Base-by-base conservation (phyloP, 2,797 vertebrate genomes). In the Gymnodraco acuticeps region DNA sequence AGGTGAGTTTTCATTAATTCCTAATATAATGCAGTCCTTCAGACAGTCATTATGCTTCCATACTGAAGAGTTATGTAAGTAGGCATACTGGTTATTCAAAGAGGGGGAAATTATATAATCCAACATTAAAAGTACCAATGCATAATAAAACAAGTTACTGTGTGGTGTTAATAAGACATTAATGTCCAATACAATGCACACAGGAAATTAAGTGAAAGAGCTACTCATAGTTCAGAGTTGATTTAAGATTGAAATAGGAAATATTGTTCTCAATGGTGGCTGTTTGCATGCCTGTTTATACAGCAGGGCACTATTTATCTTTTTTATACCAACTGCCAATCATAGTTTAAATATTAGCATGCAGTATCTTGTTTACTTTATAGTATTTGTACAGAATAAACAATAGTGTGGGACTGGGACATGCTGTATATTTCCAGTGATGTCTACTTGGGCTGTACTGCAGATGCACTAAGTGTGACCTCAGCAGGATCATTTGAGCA, bases 271-370 rank as follows among this genome's bases (percentile, higher is more conserved):
- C 7, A 51, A 53, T 46, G 13, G 17, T 1, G 14, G 48, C 17
- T 45, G 60, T 56, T 48, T 73, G n/a, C 16, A n/a, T 27, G 41
- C 0, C 0, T 20, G 17, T 62, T 12, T 55, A 48, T 45, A 54
- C 42, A 23, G 3, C 27, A 11, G 13, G 33, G 17, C 23, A n/a
- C 3, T n/a, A 20, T 56, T 14, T 12, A 7, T 64, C 3, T 42
- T 20, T 23, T 47, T 12, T 54, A 7, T 17, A n/a, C 6, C 16
- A 61, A 43, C 20, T 23, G 4, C 31, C 12, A 53, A 60, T 60
- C 8, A 48, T n/a, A 58, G 3, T 45, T 46, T 46, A 52, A 58
- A 70, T 52, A 64, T 27, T 42, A 59, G n/a, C 46, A 69, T 63
- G 27, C 2, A 1, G 56, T 54, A 23, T 65, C 11, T 10, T 64